Evolutionary conservation across 2,113 vertebrate species (phyloP), one percentile per base, ranked within the genome.

Genomic region (Mugil cephalus): DNA sequence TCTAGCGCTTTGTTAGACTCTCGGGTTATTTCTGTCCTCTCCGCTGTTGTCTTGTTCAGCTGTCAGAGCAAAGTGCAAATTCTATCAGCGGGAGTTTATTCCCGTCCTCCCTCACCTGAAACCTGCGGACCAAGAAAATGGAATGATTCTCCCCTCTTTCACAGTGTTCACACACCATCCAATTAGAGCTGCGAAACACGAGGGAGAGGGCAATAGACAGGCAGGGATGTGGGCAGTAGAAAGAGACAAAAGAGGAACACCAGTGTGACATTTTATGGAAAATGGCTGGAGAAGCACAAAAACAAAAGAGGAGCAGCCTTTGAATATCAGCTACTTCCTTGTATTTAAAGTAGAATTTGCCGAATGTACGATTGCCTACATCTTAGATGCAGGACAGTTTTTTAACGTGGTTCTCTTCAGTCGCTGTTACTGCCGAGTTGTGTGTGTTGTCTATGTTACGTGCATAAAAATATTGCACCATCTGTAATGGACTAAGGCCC

Each of bases 81-180:
- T 89, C 74, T 80, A 80, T 89, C 88, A 90, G 54, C 80, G 35
- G 38, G 82, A 74, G 60, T 76, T 87, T 83, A 87, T 88, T 86
- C 65, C 67, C 50, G 55, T 46, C 69, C 39, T 71, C 36, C 40
- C 13, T 68, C 36, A 58, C 63, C 75, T 74, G 77, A 73, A 88
- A 87, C 64, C 77, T 74, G 74, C 62, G 66, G 62, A 80, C 68
- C 79, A 69, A 83, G 69, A 83, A 78, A 88, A 81, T 83, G 19
- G 39, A 87, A 83, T 64, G 52, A 82, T 86, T 88, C 67, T 13
- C 17, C 30, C 45, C 61, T 36, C 50, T 81, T 81, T 86, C 54
- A 77, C 67, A 48, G 66, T 53, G 54, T 72, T 84, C 83, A 70
- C 77, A 74, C 81, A 75, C 79, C 80, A 80, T 79, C 84, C 84